Base-by-base conservation (phyloP, 2,113 vertebrate species). In the Dendropsophus ebraccatus region DNA sequence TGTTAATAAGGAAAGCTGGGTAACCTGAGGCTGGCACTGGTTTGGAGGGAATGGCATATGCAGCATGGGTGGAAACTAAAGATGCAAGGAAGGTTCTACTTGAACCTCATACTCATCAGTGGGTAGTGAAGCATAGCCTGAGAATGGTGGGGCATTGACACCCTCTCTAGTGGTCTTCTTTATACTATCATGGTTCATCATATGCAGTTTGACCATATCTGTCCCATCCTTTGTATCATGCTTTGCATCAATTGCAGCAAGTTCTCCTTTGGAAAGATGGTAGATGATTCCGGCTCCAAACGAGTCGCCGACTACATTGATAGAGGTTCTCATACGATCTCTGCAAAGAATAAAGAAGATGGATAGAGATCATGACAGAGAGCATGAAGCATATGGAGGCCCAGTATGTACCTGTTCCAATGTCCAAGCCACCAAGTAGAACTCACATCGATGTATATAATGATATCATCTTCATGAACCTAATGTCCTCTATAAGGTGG, bases 141-240 rank as follows among this genome's bases (percentile, higher is more conserved):
- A 81, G 62, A 81, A 87, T 28, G 77, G 67, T 35, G 85, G 85
- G 41, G 52, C 50, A 28, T 37, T 81, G 23, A 73, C 49, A 56
- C 17, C 78, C 67, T 87, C 85, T 25, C 85, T 87, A 23, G 16
- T 19, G 6, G 78, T 67, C 30, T 62, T 81, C 21, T 81, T 81
- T 28, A 74, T 11, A 30, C 52, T 97, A 83, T 97, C 96, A 82
- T 99, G 98, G 92, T 97, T 99, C 95, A 98, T 98, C 94, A 97
- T 94, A 89, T 98, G 96, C 89, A 96, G 96, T 94, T 99, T 98
- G 89, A 95, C 96, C 97, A 99, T 97, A 94, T 99, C 97, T 6
- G 97, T 96, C 90, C 98, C 97, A 89, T 99, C 97, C 0, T 95
- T 95, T 60, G 92, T 94, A 62, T 89, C 90, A 82, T 97, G 96